Evolutionary conservation across 2,797 vertebrate species (phyloP).

Genomic region (Anas bernieri): DNA sequence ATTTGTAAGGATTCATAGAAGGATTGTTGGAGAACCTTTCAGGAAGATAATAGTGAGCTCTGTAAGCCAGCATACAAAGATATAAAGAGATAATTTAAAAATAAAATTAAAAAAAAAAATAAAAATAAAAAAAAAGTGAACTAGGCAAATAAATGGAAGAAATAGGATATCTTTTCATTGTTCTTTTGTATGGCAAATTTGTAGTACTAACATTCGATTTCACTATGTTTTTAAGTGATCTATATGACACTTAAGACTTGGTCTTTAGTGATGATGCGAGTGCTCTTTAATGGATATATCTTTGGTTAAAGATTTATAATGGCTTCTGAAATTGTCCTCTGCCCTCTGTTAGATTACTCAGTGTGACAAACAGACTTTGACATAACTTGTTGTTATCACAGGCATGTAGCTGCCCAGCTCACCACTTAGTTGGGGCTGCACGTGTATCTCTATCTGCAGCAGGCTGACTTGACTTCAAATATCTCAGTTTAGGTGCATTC

Average conservation of each 20-base stretch:
- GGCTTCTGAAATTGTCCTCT: neutral
- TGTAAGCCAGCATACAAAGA: neutral
- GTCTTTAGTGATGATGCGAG: neutral
- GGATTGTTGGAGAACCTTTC: neutral
- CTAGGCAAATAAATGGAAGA: neutral
- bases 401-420: neutral
- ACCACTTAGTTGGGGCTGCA: neutral
- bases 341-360: neutral
- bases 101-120: no score
- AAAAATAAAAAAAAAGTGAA: neutral
- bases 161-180: neutral
- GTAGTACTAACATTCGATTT: neutral
- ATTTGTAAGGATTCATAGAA: neutral
- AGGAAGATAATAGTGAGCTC: neutral
- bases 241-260: neutral
- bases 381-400: neutral
- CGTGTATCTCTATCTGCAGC: neutral
- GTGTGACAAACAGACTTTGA: neutral
- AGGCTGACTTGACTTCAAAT: neutral
- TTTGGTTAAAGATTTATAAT: neutral
- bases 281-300: neutral
- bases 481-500: neutral
- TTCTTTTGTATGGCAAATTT: neutral
- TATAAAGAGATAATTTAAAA: neutral
- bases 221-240: neutral